Evolutionary conservation across 2,113 vertebrate genomes (phyloP).

Genomic region (Andinoacara biseriatus): DNA sequence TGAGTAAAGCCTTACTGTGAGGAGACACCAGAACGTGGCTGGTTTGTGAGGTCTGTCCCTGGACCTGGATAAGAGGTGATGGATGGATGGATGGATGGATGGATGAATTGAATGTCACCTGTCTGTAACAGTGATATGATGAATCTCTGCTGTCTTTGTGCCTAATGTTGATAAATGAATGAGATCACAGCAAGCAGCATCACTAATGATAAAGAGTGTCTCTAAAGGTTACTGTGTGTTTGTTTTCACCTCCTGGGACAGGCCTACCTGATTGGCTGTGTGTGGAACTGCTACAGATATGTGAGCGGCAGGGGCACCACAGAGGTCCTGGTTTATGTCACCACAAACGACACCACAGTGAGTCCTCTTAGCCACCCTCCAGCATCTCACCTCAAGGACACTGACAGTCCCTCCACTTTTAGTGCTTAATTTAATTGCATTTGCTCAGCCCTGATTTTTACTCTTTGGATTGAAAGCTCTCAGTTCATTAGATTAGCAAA

Average conservation of each 20-base stretch:
- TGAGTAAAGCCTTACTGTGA: too few species aligned
- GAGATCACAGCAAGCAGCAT: constrained; percentile 3
- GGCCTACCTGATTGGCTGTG: constrained; percentile 97
- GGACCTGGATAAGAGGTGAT: too few species aligned
- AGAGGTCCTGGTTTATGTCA: constrained; percentile 93
- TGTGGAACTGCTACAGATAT: constrained; percentile 99
- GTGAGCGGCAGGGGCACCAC: constrained; percentile 91
- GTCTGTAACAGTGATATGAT: neutral
- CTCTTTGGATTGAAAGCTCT: neutral
- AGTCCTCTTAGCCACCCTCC: constrained; percentile 57
- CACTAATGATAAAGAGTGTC: constrained; percentile 24
- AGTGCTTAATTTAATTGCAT: neutral
- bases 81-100: neutral
- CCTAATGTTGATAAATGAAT: constrained; percentile 28
- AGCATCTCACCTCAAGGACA: neutral
- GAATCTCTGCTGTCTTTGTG: neutral
- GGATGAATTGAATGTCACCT: too few species aligned
- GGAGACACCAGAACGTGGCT: too few species aligned
- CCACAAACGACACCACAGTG: constrained; percentile 94
- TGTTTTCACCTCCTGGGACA: constrained; percentile 62
- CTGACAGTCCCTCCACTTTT: neutral
- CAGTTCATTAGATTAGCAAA: neutral
- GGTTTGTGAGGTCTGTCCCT: too few species aligned
- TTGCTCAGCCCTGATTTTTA: neutral
- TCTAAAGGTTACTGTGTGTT: constrained; percentile 29